Evolutionary conservation across 2,888 invertebrate genomes (phyloP).

Genomic region (Andrena flavipes): DNA sequence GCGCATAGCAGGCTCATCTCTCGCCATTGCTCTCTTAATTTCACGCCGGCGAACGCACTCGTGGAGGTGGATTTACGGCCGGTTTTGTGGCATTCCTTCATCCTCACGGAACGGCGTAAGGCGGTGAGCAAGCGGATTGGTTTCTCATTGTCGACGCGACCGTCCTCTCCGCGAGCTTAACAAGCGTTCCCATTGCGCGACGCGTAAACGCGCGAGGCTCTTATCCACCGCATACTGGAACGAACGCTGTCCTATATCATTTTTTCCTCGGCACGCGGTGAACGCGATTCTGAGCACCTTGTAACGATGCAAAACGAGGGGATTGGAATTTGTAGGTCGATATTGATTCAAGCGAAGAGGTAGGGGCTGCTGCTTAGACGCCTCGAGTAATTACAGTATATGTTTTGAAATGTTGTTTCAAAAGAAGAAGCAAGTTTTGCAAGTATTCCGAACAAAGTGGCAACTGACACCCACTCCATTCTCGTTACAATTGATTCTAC

Average conservation of each 20-base stretch:
- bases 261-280: conserved; percentile 6
- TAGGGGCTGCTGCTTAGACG: too few species aligned
- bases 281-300: neutral
- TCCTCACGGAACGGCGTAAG: conserved; percentile 57
- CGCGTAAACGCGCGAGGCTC: conserved; percentile 36
- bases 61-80: conserved; percentile 75
- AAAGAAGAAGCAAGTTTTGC: too few species aligned
- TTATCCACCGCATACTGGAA: conserved; percentile 39
- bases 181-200: conserved; percentile 46
- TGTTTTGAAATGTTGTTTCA: too few species aligned
- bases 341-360: too few species aligned
- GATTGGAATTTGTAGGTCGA: neutral
- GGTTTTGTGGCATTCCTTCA: conserved; percentile 57
- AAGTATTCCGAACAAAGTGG: too few species aligned
- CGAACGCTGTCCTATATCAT: conserved; percentile 48
- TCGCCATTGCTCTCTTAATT: conserved; percentile 75
- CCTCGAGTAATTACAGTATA: too few species aligned
- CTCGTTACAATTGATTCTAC: too few species aligned
- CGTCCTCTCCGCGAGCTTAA: conserved; percentile 31
- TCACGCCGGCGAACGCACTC: conserved; percentile 76
- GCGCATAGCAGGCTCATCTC: conserved; percentile 49
- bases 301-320: neutral
- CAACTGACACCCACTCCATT: too few species aligned
- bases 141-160: conserved; percentile 60
- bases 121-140: conserved; percentile 67